Percentiles rank a stretch among this genome's conserved stretches.
Evolutionary conservation across 2,113 vertebrate species (phyloP).

Genomic region (Rhinopomastus cyanomelas): DNA sequence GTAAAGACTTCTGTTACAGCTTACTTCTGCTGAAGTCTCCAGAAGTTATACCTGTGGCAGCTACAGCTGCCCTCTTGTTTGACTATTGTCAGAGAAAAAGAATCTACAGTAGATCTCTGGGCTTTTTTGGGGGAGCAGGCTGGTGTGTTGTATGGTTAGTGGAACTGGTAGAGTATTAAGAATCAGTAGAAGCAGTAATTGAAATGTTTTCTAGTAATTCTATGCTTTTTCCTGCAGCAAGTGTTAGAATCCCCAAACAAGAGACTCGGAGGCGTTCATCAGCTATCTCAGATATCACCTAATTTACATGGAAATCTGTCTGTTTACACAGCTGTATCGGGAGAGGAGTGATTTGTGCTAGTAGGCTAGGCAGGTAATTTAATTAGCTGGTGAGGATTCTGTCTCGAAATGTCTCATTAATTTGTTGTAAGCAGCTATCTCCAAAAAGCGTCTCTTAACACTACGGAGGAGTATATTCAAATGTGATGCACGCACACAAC

Average conservation of each 20-base stretch:
- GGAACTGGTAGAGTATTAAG: not conserved
- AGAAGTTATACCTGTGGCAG: not conserved
- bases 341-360: slow-evolving; percentile 26
- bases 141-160: not conserved
- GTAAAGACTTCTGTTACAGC: not conserved
- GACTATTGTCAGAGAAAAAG: not conserved
- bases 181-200: not conserved
- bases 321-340: slow-evolving; percentile 39
- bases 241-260: slow-evolving; percentile 16
- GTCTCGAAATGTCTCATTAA: slow-evolving; percentile 39
- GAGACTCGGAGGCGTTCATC: not conserved
- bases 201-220: slow-evolving; percentile 17
- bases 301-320: not conserved
- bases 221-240: not conserved
- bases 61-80: not conserved
- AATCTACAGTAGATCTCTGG: not conserved
- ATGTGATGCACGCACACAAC: not conserved
- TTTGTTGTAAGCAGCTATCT: slow-evolving; percentile 7
- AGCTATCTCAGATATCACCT: not conserved
- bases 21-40: not conserved
- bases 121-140: not conserved
- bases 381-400: slow-evolving; percentile 52
- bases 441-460: not conserved
- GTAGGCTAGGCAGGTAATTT: slow-evolving; percentile 45
- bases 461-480: not conserved